Conservation (phyloP, 1,140 invertebrate genomes). For the Neuroterus valhalla region DNA sequence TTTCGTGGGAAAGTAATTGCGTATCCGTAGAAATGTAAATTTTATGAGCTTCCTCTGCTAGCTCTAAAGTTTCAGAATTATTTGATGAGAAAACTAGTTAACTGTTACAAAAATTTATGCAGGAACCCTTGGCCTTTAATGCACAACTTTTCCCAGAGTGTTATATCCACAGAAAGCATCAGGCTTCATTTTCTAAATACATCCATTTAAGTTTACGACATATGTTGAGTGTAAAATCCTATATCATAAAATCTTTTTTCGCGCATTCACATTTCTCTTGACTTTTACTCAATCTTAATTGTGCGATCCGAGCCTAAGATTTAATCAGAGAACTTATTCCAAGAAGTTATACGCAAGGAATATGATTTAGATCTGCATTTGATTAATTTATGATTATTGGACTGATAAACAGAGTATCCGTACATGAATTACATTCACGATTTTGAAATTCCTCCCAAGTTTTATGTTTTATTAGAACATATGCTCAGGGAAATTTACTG, state of each 20-base stretch:
- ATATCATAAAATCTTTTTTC: neutral
- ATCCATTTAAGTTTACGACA: neutral
- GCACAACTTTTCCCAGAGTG: neutral
- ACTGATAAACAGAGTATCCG: too few relatives aligned
- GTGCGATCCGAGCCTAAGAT: too few relatives aligned
- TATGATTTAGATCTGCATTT: too few relatives aligned
- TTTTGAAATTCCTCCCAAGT: too few relatives aligned
- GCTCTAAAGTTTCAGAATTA: neutral
- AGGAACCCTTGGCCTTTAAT: neutral
- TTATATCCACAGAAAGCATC: conserved; percentile 2
- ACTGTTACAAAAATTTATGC: conserved; percentile 16
- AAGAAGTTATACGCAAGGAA: too few relatives aligned
- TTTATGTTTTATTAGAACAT: too few relatives aligned
- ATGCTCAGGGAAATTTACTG: too few relatives aligned
- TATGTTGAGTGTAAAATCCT: neutral
- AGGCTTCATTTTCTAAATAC: neutral
- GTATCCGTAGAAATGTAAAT: conserved; percentile 16
- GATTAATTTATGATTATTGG: too few relatives aligned
- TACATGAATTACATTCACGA: too few relatives aligned
- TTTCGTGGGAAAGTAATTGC: conserved; percentile 19
- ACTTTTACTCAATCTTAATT: too few relatives aligned
- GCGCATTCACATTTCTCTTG: too few relatives aligned
- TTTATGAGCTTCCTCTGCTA: neutral
- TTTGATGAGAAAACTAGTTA: conserved; percentile 13
- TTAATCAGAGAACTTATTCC: too few relatives aligned